These are phyloP conservation scores for Sminthurinus aureus DNA, from an alignment of 2,888 invertebrate species.

Conservation along the genomic window DNA sequence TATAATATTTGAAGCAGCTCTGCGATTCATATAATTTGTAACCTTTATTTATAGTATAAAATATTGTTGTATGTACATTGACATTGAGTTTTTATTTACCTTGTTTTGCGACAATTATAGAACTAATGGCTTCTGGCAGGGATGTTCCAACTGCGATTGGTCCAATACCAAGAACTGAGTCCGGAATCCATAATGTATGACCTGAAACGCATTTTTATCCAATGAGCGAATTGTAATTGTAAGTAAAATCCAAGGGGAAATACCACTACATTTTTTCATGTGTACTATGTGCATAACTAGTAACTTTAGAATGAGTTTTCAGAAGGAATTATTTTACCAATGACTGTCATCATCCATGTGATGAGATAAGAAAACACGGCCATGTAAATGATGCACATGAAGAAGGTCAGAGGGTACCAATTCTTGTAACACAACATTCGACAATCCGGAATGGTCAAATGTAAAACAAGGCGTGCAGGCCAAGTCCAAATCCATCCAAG, in stretches of 20 bases:
- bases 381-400: constrained; percentile 88
- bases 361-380: constrained; percentile 84
- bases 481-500: constrained; percentile 79
- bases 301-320: neutral
- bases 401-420: constrained; percentile 78
- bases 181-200: constrained; percentile 77
- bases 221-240: no score
- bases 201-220: constrained; percentile 1
- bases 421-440: constrained; percentile 64
- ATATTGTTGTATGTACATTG: no score
- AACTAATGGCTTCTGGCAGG: constrained; percentile 88
- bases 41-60: neutral
- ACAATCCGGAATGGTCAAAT: constrained; percentile 76
- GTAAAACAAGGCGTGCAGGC: constrained; percentile 84
- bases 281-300: no score
- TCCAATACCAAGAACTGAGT: constrained; percentile 75
- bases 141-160: constrained; percentile 90
- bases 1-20: no score
- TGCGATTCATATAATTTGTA: no score
- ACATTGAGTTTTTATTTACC: constrained; percentile 62
- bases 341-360: constrained; percentile 90
- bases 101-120: constrained; percentile 83
- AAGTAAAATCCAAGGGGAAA: no score
- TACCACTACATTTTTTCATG: no score
- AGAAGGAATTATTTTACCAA: constrained; percentile 70